Evolutionary conservation across 1,140 invertebrate species (phyloP), one percentile per base, ranked within the genome.

Genomic region (Panagrolaimus sp.): DNA sequence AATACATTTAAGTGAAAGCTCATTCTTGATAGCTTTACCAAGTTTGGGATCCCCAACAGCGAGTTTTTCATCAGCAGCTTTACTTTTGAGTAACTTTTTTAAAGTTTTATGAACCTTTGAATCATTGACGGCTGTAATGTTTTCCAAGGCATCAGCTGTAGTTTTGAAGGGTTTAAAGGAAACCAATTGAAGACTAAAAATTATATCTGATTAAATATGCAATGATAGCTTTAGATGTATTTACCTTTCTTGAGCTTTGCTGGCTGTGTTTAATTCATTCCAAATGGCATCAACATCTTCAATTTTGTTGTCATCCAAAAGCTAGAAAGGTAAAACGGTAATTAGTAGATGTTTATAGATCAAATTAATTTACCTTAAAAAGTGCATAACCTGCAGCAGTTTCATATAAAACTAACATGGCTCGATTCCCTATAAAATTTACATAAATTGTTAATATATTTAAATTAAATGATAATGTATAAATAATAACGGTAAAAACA

Each of bases 341-440:
- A 76, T 76, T 7, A 47, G 0, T 43, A 70, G 44, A 58, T 21
- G 58, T 38, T 24, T 15, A 76, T 38, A 65, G n/a, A 75, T 21
- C 10, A 21, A 3, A 12, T 58, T 21, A 58, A 68, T 9, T 64
- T 66, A 68, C 90, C 89, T 97, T 97, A 83, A 97, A 98, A 78
- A 98, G 89, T 43, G 94, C 94, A 87, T 94, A 97, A 64, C 94
- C 94, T 68, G 92, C 91, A 63, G 94, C 88, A 21, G 93, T 96
- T 88, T 97, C 94, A 82, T 96, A 97, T 63, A 97, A 85, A 70
- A 97, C 91, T 86, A 97, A 89, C 94, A 98, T 98, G 32, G 10
- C 75, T 65, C 43, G 32, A 38, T 46, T 38, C 32, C 32, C 32
- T 38, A 38, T 4, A 38, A 38, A 38, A 4, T 38, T n/a, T n/a